A percentile compares a stretch with the other conserved stretches of the same genome.
These are phyloP conservation scores for Gobio occitaniae DNA, from an alignment of 2,797 vertebrate species.

Conservation along the genomic window DNA sequence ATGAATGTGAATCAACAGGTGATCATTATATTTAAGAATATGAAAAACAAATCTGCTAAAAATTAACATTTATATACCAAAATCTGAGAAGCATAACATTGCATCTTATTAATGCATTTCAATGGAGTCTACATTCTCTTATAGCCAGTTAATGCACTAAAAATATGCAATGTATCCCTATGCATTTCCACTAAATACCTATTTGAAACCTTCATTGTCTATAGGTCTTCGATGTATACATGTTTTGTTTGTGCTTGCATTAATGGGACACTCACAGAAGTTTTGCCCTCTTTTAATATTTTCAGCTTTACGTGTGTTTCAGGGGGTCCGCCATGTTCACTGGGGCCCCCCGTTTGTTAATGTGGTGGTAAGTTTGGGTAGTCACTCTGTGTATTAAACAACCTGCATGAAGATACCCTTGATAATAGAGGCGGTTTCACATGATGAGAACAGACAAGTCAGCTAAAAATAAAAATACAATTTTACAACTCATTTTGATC, in stretches of 20 bases:
- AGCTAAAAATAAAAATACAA: not conserved
- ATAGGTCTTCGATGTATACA: not conserved
- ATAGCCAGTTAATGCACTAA: not conserved
- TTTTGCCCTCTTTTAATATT: not conserved
- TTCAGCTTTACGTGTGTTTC: slow-evolving; percentile 38
- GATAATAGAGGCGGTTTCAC: slow-evolving; percentile 6
- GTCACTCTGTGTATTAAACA: not conserved
- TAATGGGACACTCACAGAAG: not conserved
- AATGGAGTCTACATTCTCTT: not conserved
- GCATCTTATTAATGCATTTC: not conserved
- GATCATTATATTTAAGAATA: not conserved
- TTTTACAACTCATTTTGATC: not conserved
- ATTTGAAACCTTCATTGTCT: not conserved
- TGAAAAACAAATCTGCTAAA: not conserved
- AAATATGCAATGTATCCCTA: not conserved
- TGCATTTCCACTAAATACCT: not conserved
- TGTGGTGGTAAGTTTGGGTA: slow-evolving; percentile 42
- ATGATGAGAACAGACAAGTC: not conserved
- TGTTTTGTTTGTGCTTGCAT: not conserved
- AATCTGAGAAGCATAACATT: not conserved
- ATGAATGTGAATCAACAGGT: not conserved
- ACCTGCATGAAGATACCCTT: not conserved
- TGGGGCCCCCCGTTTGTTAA: slow-evolving; percentile 50
- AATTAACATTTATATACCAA: no score
- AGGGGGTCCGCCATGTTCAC: slow-evolving; percentile 54